Conservation (phyloP, 2,797 vertebrate species). For the Allobates femoralis region DNA sequence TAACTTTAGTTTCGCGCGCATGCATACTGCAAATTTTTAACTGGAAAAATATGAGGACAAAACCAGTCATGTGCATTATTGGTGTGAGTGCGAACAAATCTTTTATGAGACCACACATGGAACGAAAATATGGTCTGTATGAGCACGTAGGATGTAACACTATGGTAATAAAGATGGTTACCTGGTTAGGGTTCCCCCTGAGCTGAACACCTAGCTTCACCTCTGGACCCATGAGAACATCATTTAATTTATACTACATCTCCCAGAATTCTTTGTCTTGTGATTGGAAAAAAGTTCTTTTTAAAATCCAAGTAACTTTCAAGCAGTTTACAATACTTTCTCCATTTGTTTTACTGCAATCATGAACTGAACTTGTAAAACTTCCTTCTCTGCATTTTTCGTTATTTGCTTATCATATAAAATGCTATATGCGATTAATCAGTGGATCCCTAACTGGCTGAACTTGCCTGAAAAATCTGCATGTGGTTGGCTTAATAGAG, state of each 20-base stretch:
- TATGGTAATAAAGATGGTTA: no score
- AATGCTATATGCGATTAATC: conserved; percentile 41
- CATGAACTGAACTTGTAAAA: conserved; percentile 18
- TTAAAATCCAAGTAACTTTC: not conserved
- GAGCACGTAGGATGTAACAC: no score
- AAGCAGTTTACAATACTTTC: not conserved
- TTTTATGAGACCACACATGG: no score
- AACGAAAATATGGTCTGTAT: no score
- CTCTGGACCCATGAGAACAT: no score
- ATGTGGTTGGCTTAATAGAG: conserved; percentile 54
- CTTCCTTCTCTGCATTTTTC: conserved; percentile 34
- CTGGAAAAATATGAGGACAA: no score
- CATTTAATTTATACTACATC: not conserved
- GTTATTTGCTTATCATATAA: conserved; percentile 34
- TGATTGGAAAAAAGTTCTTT: not conserved
- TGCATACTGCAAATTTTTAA: no score
- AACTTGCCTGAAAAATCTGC: conserved; percentile 46
- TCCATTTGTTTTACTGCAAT: not conserved
- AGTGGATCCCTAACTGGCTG: conserved; percentile 31
- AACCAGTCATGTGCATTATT: no score
- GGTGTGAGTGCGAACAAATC: no score
- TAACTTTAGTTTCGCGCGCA: no score
- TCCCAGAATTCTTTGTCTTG: not conserved
- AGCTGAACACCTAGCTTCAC: no score
- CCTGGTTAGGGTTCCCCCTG: no score